Evolutionary conservation across 92 coral and sea anemone genomes (phyloP), one percentile per base, ranked within the genome.

Genomic region (Paragorgia papillata): DNA sequence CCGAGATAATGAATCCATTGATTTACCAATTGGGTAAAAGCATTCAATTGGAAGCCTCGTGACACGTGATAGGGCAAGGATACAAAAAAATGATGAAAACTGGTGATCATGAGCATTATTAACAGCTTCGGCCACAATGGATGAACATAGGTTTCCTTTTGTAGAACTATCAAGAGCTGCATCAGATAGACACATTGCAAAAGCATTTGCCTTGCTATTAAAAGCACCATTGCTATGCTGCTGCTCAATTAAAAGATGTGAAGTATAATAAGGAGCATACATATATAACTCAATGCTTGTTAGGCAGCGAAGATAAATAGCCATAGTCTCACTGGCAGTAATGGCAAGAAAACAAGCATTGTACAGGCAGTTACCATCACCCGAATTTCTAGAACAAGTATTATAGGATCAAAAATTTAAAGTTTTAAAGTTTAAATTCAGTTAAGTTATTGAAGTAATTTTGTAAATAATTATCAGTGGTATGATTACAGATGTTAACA

Each of bases 221-320:
- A 66, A 66, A 54, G 73, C 73, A 39, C 56, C 73, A 20, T 66
- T 66, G 21, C 49, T 54, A 66, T 66, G 73, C 29, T 66, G 73
- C 40, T 39, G 49, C 73, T 66, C 51, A 66, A 66, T 35, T 50
- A 66, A 54, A 39, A 50, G 73, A 66, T 66, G 73, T n/a, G 43
- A 39, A 35, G 56, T 31, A 66, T 39, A 66, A 50, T 66, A 20
- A 39, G 54, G 53, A 66, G 56, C 73, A 66, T 39, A 15, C 73
- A n/a, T 29, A 39, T n/a, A n/a, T n/a, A n/a, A n/a, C n/a, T n/a
- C n/a, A n/a, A n/a, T n/a, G n/a, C n/a, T n/a, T n/a, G n/a, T n/a
- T n/a, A n/a, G n/a, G n/a, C n/a, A n/a, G n/a, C n/a, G n/a, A n/a
- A n/a, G n/a, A n/a, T n/a, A n/a, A n/a, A 66, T 66, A 39, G 73